Base-by-base conservation (phyloP, 2,888 invertebrate genomes). In the Pyrgus malvae region DNA sequence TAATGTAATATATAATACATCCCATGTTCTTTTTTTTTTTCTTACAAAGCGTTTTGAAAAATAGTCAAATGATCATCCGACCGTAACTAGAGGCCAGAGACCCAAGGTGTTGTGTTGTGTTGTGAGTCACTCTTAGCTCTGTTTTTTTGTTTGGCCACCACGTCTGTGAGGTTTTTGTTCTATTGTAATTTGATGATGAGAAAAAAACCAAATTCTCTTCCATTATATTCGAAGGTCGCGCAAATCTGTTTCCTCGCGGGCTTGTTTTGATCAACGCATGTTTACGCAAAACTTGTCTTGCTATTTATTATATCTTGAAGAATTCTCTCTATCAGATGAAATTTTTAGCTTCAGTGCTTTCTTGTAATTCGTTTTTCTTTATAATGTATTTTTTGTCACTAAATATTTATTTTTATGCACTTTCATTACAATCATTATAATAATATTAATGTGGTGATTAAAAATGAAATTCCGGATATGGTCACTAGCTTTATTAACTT, bases 81-180 rank as follows among this genome's bases (percentile, higher is more conserved):
- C 79, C 83, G 80, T 62, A 68, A 80, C 80, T 61, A 59, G 69
- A 72, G 74, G 70, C 71, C 78, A 72, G 67, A 61, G 68, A 63
- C 64, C 41, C 59, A 29, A 55, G 41, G 53, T 55, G 9, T 38
- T n/a, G n/a, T n/a, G n/a, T n/a, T n/a, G n/a, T n/a, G n/a, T 31
- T 46, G 38, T 23, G 46, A 46, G 40, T 49, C 59, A 44, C 37
- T 8, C n/a, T 45, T 44, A 35, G 42, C 45, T 51, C 37, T 38
- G 44, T 53, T 51, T 53, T n/a, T 53, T 48, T 48, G 48, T 27
- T 27, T 7, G 16, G 17, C 12, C 16, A 29, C n/a, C 29, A 29
- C 27, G 35, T 44, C 35, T 45, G 42, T 29, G 14, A 21, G 53
- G 37, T 53, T 53, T 53, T 53, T 53, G 53, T 53, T 45, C 45